phyloP scores from a whole-genome alignment of 2,888 invertebrate species.

The Clostera curtula region DNA sequence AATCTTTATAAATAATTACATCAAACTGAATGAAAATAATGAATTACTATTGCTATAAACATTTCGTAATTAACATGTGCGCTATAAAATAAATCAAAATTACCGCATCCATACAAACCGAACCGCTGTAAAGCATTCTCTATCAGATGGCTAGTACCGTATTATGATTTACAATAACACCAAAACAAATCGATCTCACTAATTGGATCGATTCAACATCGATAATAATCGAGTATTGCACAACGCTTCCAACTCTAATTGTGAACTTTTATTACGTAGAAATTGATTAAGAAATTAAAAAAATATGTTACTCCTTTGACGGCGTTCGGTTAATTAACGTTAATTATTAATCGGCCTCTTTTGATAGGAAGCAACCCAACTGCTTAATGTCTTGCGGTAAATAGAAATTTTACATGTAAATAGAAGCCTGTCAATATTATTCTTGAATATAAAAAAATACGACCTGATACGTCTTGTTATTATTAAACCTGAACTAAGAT shows the following conservation, averaged over 20 bases:
- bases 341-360: constrained; percentile 21
- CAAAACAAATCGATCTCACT: constrained; percentile 56
- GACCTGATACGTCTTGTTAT: too few species aligned
- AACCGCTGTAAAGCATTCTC: constrained; percentile 10
- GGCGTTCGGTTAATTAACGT: constrained; percentile 18
- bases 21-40: too few species aligned
- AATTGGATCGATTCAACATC: constrained; percentile 43
- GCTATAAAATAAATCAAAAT: constrained; percentile 3
- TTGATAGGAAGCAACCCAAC: constrained; percentile 5
- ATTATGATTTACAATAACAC: constrained; percentile 58
- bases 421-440: too few species aligned
- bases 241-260: constrained; percentile 24
- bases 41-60: too few species aligned
- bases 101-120: constrained; percentile 28
- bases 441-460: too few species aligned
- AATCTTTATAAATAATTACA: too few species aligned
- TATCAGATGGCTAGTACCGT: constrained; percentile 39
- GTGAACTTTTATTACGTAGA: constrained; percentile 24
- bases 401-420: too few species aligned
- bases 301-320: constrained; percentile 19
- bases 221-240: constrained; percentile 35
- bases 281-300: constrained; percentile 28
- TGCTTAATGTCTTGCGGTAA: too few species aligned
- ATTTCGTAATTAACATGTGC: too few species aligned
- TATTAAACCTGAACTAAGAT: too few species aligned